Percentiles rank a stretch among this genome's conserved stretches.
Evolutionary conservation across 2,797 vertebrate genomes (phyloP).

Genomic region (Gymnopithys bicolor): DNA sequence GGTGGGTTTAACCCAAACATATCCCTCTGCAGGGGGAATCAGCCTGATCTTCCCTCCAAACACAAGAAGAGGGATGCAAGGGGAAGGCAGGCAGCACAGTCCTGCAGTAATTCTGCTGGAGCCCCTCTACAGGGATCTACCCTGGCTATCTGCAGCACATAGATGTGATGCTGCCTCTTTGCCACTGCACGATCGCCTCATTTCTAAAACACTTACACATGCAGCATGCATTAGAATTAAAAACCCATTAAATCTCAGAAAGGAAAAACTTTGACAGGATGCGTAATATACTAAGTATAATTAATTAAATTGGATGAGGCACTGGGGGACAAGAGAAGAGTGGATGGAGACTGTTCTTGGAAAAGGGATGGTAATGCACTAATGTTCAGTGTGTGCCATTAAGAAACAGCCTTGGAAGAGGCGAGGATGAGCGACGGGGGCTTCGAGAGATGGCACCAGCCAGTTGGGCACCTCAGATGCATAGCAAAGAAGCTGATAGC

Average conservation of each 20-base stretch:
- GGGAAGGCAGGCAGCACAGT: background rate
- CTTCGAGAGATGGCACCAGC: background rate
- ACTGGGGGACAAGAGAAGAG: constrained; percentile 59
- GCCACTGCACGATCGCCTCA: constrained; percentile 40
- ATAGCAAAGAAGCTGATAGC: background rate
- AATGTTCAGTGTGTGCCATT: constrained; percentile 22
- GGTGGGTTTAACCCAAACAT: background rate
- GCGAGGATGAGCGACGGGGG: background rate
- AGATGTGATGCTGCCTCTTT: constrained; percentile 34
- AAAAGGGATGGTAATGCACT: constrained; percentile 60
- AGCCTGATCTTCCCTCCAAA: background rate
- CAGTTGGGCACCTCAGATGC: constrained; percentile 22
- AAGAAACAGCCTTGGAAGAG: constrained; percentile 27
- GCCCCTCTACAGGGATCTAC: constrained; percentile 1
- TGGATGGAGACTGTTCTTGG: constrained; percentile 64
- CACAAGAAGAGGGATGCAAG: background rate
- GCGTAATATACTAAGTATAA: constrained; percentile 72
- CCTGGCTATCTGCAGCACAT: background rate
- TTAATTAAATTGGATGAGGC: constrained; percentile 76
- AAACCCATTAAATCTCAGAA: constrained; percentile 71
- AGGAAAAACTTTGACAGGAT: constrained; percentile 76
- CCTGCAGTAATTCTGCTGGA: background rate
- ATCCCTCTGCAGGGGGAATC: background rate
- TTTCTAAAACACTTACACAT: constrained; percentile 52
- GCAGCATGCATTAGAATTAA: constrained; percentile 69